These are phyloP conservation scores for Amaurobius ferox DNA, from an alignment of 2,888 invertebrate species.

Conservation along the genomic window DNA sequence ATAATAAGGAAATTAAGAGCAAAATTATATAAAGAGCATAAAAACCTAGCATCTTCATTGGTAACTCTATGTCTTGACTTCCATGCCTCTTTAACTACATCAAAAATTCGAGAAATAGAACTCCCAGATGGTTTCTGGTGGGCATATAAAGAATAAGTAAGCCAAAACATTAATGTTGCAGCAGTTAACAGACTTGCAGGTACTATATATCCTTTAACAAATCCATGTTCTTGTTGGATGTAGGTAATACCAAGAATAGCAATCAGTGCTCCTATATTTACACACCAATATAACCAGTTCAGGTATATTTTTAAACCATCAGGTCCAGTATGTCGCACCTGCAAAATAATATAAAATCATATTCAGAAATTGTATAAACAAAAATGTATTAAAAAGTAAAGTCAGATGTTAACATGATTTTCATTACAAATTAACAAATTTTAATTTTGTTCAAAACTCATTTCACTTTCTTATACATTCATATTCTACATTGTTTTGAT, in stretches of 20 bases:
- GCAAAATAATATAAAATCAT: no score
- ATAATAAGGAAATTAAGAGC: no score
- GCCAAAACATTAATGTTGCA: conserved; percentile 77
- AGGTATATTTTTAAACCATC: conserved; percentile 58
- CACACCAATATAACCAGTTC: conserved; percentile 78
- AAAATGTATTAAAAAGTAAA: no score
- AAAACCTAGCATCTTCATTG: not conserved
- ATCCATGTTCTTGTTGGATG: conserved; percentile 77
- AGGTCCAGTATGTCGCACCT: conserved; percentile 76
- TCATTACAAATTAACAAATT: no score
- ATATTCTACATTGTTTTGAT: no score
- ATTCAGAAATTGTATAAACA: no score
- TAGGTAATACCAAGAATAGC: conserved; percentile 78
- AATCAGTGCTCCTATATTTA: conserved; percentile 79
- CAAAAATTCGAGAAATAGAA: conserved; percentile 77
- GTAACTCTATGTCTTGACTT: conserved; percentile 41
- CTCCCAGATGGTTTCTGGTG: conserved; percentile 78
- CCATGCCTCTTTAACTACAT: conserved; percentile 77
- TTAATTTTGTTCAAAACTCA: no score
- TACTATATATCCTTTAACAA: conserved; percentile 78
- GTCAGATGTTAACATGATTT: no score
- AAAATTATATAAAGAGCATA: not conserved
- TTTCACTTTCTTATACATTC: no score
- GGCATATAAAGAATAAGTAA: conserved; percentile 77
- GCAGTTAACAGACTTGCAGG: conserved; percentile 76